Evolutionary conservation across 2,113 vertebrate species (phyloP), one percentile per base, ranked within the genome.

Genomic region (Thryonomys swinderianus): DNA sequence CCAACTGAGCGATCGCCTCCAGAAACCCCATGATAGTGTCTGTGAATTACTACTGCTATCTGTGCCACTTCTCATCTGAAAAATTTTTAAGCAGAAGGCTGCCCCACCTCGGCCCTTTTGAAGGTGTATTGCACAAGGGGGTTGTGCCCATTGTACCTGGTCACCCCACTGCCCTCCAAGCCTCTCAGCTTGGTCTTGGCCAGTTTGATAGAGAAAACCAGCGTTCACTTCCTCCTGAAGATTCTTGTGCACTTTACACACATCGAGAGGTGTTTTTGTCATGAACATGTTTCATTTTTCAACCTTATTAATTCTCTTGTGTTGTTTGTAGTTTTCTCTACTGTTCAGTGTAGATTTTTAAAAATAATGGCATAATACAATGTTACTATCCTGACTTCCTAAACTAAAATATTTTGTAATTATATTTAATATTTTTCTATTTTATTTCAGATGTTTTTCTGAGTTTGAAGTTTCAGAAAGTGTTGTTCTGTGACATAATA

Each of bases 1-100:
- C 21, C 87, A 10, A 78, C 23, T 79, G 62, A 95, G 55, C 71
- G 25, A 6, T 30, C 17, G 1, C 12, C 6, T 16, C 10, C 45
- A 37, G 34, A n/a, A 57, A 3, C 3, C 40, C 53, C 45, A 20
- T 23, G 17, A 88, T 37, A 4, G 5, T 71, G n/a, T 51, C 76
- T 95, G 5, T 61, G 71, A 94, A 91, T 92, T 85, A 84, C 45
- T 76, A 71, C 40, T 55, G 88, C 51, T 17, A 53, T 53, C 25
- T 88, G 3, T 67, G 40, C 34, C 25, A 40, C n/a, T 57, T 84
- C 40, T 64, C 45, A 76, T 5, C 34, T 84, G 74, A 69, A 89
- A 74, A 69, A 45, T 10, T 83, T 20, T 40, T 86, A n/a, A 61
- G 74, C 42, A 48, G 32, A 84, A 91, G 27, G 20, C 51, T 93